A percentile compares a stretch with the other conserved stretches of the same genome.
Conservation (phyloP, 2,888 invertebrate genomes). For the Epinotia nisella region DNA sequence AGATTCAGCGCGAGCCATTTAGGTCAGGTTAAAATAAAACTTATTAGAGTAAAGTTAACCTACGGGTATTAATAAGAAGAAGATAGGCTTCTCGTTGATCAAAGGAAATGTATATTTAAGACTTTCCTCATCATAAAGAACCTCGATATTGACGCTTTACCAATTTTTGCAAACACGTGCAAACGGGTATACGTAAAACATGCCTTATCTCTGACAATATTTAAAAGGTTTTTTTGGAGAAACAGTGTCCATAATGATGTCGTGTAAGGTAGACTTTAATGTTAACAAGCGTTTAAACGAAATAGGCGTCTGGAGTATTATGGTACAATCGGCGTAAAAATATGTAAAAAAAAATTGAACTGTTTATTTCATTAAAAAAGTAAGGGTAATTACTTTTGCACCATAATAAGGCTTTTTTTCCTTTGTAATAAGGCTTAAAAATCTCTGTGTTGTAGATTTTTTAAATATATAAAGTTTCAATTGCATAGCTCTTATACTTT, state of each 20-base stretch:
- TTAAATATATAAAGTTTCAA: too few species aligned
- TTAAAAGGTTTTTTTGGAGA: neutral
- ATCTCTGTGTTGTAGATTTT: too few species aligned
- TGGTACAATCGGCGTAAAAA: neutral
- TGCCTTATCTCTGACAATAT: slow-evolving; percentile 10
- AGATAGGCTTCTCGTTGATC: slow-evolving; percentile 6
- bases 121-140: neutral
- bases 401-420: too few species aligned
- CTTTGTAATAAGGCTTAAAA: too few species aligned
- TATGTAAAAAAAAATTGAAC: too few species aligned
- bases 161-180: neutral
- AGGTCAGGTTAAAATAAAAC: slow-evolving; percentile 13
- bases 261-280: neutral
- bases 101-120: slow-evolving; percentile 10
- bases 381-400: too few species aligned
- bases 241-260: slow-evolving; percentile 10
- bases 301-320: neutral
- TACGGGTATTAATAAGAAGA: slow-evolving; percentile 9
- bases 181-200: slow-evolving; percentile 1
- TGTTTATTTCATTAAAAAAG: too few species aligned
- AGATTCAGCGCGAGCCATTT: neutral
- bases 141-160: neutral
- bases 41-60: neutral
- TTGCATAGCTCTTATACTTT: too few species aligned
- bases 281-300: neutral